Evolutionary conservation across 2,113 vertebrate species (phyloP).

Genomic region (Cynoglossus semilaevis): DNA sequence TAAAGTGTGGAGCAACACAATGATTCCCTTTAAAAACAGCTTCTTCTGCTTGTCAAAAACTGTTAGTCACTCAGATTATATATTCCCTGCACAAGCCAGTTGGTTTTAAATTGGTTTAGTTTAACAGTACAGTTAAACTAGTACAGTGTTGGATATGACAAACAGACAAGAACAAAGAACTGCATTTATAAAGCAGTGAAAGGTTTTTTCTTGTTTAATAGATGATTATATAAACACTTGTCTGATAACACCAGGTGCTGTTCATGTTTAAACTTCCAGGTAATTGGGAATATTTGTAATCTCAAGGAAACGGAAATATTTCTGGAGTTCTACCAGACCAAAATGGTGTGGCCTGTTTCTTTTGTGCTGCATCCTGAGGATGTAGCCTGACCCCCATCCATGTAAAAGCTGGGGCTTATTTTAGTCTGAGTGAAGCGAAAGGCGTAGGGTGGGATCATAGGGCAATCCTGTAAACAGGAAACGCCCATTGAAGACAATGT

Average conservation of each 20-base stretch:
- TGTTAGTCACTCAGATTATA: slow-evolving; percentile 48
- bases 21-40: slow-evolving; percentile 56
- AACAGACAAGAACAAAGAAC: slow-evolving; percentile 18
- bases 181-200: slow-evolving; percentile 15
- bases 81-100: slow-evolving; percentile 12
- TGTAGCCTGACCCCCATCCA: slow-evolving; percentile 52
- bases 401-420: slow-evolving; percentile 43
- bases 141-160: slow-evolving; percentile 15
- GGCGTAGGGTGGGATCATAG: slow-evolving; percentile 60
- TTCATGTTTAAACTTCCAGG: too few species aligned
- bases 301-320: slow-evolving; percentile 19
- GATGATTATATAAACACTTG: too few species aligned
- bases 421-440: slow-evolving; percentile 50
- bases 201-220: too few species aligned
- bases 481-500: slow-evolving; percentile 34
- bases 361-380: slow-evolving; percentile 77
- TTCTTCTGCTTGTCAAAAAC: slow-evolving; percentile 58
- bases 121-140: slow-evolving; percentile 38
- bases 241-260: too few species aligned
- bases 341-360: slow-evolving; percentile 51
- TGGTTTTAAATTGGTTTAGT: slow-evolving; percentile 11
- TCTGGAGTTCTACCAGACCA: slow-evolving; percentile 27
- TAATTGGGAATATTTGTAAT: background rate
- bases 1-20: slow-evolving; percentile 59
- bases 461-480: slow-evolving; percentile 72